Percentiles rank a stretch among this genome's conserved stretches.
phyloP scores from a whole-genome alignment of 2,797 vertebrate species.

The Mus minutoides region DNA sequence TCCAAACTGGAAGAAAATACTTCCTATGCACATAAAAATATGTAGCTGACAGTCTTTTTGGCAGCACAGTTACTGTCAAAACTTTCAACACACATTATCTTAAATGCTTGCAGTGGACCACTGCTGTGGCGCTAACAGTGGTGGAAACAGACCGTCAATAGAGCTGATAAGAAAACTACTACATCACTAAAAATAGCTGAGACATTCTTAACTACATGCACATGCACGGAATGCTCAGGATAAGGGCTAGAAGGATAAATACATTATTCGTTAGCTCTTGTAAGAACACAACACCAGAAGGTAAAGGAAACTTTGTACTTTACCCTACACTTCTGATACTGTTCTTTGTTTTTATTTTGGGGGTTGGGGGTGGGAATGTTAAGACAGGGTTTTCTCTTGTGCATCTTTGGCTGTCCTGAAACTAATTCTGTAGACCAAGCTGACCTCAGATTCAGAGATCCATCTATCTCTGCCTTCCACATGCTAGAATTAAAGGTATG shows the following conservation, averaged over 20 bases:
- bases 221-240: background rate
- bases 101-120: fast-evolving
- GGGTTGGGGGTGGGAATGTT: background rate
- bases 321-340: background rate
- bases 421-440: background rate
- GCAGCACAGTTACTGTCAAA: background rate
- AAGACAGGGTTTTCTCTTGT: background rate
- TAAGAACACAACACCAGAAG: background rate
- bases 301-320: background rate
- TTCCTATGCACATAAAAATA: background rate
- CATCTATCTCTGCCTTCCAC: background rate
- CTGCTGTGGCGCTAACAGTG: fast-evolving
- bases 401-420: background rate
- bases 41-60: background rate
- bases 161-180: background rate
- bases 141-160: background rate
- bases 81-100: fast-evolving
- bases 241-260: conserved; percentile 19
- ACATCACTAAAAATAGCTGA: background rate
- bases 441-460: background rate
- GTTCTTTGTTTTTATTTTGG: background rate
- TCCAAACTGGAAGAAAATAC: background rate
- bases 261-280: background rate
- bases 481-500: background rate
- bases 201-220: background rate